These are phyloP conservation scores for Chauna torquata DNA, from an alignment of 2,113 vertebrate genomes.

Conservation along the genomic window DNA sequence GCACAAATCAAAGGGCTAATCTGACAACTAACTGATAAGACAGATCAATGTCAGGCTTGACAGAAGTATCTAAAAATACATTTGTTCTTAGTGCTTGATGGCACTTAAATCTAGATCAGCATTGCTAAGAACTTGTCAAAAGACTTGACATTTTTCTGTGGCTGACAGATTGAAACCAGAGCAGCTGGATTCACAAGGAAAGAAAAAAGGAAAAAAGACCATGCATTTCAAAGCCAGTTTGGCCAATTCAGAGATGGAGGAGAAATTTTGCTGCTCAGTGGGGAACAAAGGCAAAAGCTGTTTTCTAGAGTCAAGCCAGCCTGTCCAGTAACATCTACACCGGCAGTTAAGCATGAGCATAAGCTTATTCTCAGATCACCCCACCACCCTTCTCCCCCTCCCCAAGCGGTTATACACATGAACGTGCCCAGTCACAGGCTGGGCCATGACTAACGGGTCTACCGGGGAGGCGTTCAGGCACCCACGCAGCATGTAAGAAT, in stretches of 20 bases:
- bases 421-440: not conserved
- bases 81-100: not conserved
- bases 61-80: not conserved
- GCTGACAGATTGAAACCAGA: not conserved
- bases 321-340: not conserved
- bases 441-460: not conserved
- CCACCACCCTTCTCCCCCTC: not conserved
- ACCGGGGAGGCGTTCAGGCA: not conserved
- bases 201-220: not conserved
- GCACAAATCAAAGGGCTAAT: not conserved
- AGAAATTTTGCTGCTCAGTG: not conserved
- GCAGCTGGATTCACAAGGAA: not conserved
- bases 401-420: not conserved
- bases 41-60: not conserved
- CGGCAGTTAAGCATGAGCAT: not conserved
- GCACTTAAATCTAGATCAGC: not conserved
- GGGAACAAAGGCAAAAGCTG: not conserved
- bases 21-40: not conserved
- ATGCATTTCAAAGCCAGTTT: not conserved
- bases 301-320: not conserved
- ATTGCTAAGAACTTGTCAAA: not conserved
- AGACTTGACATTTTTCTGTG: not conserved
- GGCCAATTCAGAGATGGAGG: not conserved
- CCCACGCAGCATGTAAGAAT: accelerated
- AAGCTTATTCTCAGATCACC: not conserved